Evolutionary conservation across 2,113 vertebrate species (phyloP), one percentile per base, ranked within the genome.

Genomic region (Micronycteris hirsuta): DNA sequence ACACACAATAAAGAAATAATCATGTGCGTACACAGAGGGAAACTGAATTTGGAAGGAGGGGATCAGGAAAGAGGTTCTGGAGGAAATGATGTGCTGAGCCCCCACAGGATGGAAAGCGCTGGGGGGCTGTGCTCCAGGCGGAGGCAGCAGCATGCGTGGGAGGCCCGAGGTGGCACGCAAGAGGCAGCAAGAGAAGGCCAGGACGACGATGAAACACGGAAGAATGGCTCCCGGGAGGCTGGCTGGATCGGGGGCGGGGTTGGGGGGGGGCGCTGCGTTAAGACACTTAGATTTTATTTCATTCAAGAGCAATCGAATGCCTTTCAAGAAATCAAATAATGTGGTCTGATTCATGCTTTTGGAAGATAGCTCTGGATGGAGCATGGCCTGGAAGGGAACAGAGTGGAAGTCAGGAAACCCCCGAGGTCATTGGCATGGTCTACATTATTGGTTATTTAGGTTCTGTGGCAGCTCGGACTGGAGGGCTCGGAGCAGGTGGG

Each of bases 151-250:
- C 71, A 2, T 7, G 31, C 20, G 13, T 2, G 28, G 36, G 54
- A 33, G 36, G 33, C 31, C 24, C 14, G 0, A 9, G 15, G 58
- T n/a, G 31, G 71, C 24, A 9, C 1, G 0, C 5, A 9, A 58
- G 36, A 58, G 28, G 61, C n/a, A 10, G 5, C 5, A 1, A 12
- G 36, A 26, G 41, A 22, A 71, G 65, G 61, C 17, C 43, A 82
- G 20, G 17, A 3, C 38, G 36, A 36, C 2, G 0, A 43, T 9
- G 15, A 38, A 63, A 49, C 6, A 19, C 81, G 71, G 67, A 70
- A 26, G 5, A 74, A 16, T 1, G 28, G 47, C 26, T 12, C 41
- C 7, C 4, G 5, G n/a, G 77, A 43, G 43, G 43, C 43, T n/a
- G 77, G 12, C 9, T 52, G 52, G 80, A 7, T 28, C 22, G 14